Evolutionary conservation across 2,113 vertebrate species (phyloP), one percentile per base, ranked within the genome.

Genomic region (Mystacornis crossleyi): DNA sequence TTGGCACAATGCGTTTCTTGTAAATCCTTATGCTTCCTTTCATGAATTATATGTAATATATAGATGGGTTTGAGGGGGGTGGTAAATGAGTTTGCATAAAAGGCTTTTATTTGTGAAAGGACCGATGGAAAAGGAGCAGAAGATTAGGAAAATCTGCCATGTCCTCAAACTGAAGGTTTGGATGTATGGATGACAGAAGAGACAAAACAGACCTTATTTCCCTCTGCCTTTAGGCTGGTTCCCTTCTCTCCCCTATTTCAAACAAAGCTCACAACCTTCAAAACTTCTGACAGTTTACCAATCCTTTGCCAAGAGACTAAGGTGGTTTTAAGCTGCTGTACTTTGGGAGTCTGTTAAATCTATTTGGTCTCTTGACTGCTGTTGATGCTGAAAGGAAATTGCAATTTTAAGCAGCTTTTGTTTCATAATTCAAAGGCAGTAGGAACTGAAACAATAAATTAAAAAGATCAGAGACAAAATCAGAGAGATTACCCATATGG

Each of bases 381-480:
- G 31, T 20, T 54, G 57, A 40, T 61, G 19, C 31, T 61, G 78
- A 87, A 89, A 72, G 57, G 48, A 94, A 91, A 85, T n/a, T 75
- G 19, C 45, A 79, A 45, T 75, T 94, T 89, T 87, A 89, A 89
- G 9, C 24, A 89, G 47, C 33, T 81, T 93, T 93, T 90, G 65
- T 90, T 95, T 91, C 74, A 72, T 93, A 87, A 94, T 87, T 93
- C 73, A 91, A 85, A 90, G 34, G 36, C 4, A 1, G n/a, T 75
- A 17, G 66, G 81, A 93, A 96, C 28, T 25, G 62, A 91, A 96
- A 84, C 25, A 90, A 65, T 73, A 89, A 92, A 86, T 92, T 92
- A 29, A 83, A 88, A 77, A 64, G 43, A 26, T 48, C n/a, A 29
- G 78, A 71, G 51, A 71, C 29, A 84, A 86, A 84, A 67, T 90